These are phyloP conservation scores for Drosophila rhopaloa DNA, from an alignment of 1,140 invertebrate genomes.

Conservation along the genomic window DNA sequence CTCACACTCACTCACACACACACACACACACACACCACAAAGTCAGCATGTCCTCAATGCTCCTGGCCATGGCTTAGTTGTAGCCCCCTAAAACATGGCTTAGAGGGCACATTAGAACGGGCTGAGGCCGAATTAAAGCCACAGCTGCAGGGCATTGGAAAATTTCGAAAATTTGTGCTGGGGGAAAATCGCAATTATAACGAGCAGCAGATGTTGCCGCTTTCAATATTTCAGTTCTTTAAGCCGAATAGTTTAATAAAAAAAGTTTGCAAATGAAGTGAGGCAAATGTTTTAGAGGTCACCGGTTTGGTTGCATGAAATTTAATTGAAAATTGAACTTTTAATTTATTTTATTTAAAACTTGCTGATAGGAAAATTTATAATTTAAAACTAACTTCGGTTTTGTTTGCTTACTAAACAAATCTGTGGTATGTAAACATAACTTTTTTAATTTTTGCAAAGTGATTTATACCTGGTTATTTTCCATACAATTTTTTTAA, in stretches of 20 bases:
- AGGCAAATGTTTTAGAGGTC: too few relatives aligned
- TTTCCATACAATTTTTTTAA: not conserved
- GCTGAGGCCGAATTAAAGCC: constrained; percentile 31
- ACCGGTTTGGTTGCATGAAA: not conserved
- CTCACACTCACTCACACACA: not conserved
- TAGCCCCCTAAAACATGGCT: constrained; percentile 8
- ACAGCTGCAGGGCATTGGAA: constrained; percentile 35
- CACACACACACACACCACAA: not conserved
- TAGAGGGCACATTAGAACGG: constrained; percentile 44
- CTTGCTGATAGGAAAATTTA: not conserved
- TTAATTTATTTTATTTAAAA: not conserved
- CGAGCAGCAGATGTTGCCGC: constrained; percentile 21
- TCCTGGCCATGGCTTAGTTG: constrained; percentile 20
- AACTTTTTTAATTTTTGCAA: too few relatives aligned
- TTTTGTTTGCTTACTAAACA: not conserved
- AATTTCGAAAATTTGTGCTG: constrained; percentile 20
- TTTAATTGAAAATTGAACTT: too few relatives aligned
- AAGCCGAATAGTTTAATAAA: constrained; percentile 26
- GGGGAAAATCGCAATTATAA: constrained; percentile 40
- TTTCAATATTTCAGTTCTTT: constrained; percentile 19
- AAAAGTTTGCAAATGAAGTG: constrained; percentile 12
- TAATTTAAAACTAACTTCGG: not conserved
- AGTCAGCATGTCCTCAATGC: constrained; percentile 8
- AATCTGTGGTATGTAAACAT: not conserved
- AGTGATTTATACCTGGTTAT: too few relatives aligned